phyloP scores from a whole-genome alignment of 2,113 vertebrate genomes.

The Regulus satrapa region DNA sequence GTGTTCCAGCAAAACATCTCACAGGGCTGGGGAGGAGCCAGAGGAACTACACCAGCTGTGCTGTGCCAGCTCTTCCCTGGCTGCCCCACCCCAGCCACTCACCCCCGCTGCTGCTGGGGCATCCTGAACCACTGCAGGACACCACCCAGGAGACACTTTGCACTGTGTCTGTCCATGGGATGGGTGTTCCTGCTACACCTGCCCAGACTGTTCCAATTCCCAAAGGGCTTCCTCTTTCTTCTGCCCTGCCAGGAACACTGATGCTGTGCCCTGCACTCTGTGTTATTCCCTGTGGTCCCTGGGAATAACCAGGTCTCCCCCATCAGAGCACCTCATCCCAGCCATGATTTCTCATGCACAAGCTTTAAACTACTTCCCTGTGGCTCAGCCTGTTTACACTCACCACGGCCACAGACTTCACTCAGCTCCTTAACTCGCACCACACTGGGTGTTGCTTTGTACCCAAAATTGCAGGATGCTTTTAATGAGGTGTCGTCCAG shows the following conservation, averaged over 20 bases:
- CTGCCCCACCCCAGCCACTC: not conserved
- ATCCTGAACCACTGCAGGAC: not conserved
- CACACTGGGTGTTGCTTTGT: not conserved
- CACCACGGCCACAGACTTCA: not conserved
- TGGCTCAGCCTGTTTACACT: not conserved
- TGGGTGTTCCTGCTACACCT: not conserved
- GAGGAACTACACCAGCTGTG: not conserved
- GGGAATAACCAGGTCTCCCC: not conserved
- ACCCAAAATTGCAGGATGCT: not conserved
- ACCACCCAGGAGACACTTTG: not conserved
- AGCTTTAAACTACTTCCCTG: not conserved
- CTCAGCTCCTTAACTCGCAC: not conserved
- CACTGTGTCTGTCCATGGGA: not conserved
- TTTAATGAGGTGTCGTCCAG: not conserved
- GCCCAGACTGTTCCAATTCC: not conserved
- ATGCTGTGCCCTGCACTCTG: not conserved
- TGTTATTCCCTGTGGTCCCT: not conserved
- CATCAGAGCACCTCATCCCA: not conserved
- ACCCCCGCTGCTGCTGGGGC: not conserved
- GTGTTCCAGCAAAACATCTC: not conserved
- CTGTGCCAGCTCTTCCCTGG: not conserved
- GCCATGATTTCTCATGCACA: not conserved
- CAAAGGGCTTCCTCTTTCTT: not conserved
- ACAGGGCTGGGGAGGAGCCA: not conserved
- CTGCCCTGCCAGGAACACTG: not conserved